These are phyloP conservation scores for Pseudonaja textilis DNA, from an alignment of 2,113 vertebrate genomes.

Conservation along the genomic window DNA sequence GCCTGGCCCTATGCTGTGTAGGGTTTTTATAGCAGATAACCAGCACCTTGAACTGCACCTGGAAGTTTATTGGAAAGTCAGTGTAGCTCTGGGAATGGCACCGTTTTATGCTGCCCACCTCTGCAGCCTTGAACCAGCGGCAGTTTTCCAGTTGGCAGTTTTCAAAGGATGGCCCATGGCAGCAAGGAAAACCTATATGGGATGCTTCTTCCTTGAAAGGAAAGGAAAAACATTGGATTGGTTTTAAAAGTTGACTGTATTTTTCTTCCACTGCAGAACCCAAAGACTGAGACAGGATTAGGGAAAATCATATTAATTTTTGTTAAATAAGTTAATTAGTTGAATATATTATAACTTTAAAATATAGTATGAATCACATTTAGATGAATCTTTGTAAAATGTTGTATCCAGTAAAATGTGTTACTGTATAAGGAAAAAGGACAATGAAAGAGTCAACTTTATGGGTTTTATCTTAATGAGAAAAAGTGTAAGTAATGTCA, in stretches of 20 bases:
- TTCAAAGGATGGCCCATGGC: background rate
- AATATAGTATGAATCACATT: background rate
- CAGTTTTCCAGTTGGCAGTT: background rate
- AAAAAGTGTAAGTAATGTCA: constrained; percentile 5
- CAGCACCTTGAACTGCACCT: background rate
- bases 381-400: background rate
- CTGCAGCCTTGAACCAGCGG: background rate
- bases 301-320: background rate
- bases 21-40: background rate
- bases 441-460: constrained; percentile 17
- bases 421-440: background rate
- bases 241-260: background rate
- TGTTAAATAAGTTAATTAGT: background rate
- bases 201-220: background rate
- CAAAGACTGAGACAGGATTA: background rate
- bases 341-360: background rate
- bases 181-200: background rate
- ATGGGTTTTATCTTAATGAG: constrained; percentile 18
- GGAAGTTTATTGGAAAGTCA: background rate
- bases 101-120: background rate
- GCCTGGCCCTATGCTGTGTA: background rate
- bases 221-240: background rate
- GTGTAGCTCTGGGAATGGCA: background rate
- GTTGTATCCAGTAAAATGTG: background rate
- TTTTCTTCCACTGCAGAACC: background rate